Percentiles rank a stretch among this genome's conserved stretches.
phyloP scores from a whole-genome alignment of 2,888 invertebrate genomes.

The Polydrusus pterygomalis region DNA sequence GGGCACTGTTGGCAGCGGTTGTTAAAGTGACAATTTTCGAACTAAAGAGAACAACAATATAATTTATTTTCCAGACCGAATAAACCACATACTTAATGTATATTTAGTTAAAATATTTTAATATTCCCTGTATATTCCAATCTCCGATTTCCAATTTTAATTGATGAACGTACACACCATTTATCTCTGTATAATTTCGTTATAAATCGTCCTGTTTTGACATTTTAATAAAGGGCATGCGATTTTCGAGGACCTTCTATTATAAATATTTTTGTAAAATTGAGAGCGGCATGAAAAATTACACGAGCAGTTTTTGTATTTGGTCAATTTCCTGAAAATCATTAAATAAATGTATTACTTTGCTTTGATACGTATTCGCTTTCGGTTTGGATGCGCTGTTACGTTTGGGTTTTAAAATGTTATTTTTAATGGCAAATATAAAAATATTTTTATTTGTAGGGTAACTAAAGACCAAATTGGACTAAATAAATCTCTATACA shows the following conservation, averaged over 20 bases:
- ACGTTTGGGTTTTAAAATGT: constrained; percentile 8
- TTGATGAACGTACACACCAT: constrained; percentile 52
- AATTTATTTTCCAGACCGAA: neutral
- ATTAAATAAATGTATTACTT: constrained; percentile 46
- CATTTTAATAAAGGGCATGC: constrained; percentile 54
- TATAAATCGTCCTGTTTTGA: constrained; percentile 56
- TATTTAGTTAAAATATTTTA: constrained; percentile 25
- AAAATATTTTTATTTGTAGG: constrained; percentile 8
- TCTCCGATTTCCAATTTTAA: constrained; percentile 47
- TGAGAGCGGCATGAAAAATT: constrained; percentile 48
- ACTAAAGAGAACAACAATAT: neutral
- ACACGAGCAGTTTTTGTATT: constrained; percentile 38
- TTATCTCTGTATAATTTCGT: constrained; percentile 54
- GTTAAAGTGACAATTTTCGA: neutral
- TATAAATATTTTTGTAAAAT: constrained; percentile 52
- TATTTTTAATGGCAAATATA: constrained; percentile 9
- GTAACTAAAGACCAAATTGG: no score
- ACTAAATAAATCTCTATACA: no score
- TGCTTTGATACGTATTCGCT: constrained; percentile 11
- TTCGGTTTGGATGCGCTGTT: neutral
- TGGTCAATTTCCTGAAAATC: constrained; percentile 44
- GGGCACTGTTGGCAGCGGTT: no score
- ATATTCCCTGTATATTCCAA: constrained; percentile 37
- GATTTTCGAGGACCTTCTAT: constrained; percentile 46
- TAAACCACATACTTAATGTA: neutral